A percentile compares a stretch with the other conserved stretches of the same genome.
Evolutionary conservation across 2,113 vertebrate species (phyloP).

Genomic region (Danio rerio): DNA sequence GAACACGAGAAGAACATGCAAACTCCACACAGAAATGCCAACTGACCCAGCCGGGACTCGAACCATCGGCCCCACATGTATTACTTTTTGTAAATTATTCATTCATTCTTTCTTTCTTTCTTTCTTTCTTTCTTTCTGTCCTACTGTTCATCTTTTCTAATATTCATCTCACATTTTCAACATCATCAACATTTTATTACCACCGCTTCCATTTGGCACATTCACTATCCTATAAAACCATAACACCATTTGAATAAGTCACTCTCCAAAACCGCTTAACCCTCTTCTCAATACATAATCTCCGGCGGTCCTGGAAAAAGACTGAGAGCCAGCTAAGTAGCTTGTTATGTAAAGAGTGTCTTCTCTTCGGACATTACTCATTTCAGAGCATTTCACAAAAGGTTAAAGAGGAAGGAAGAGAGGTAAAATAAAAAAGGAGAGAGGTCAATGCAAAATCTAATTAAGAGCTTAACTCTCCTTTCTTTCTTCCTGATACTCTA

Average conservation of each 20-base stretch:
- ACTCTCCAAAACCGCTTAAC: background rate
- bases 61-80: no score
- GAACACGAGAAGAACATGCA: no score
- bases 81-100: no score
- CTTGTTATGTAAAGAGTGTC: conserved; percentile 50
- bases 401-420: background rate
- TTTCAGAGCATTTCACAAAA: conserved; percentile 26
- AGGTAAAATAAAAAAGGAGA: background rate
- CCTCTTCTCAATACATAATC: background rate
- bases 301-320: background rate
- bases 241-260: background rate
- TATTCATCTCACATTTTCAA: no score
- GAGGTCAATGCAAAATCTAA: conserved; percentile 66
- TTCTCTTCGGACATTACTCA: conserved; percentile 42
- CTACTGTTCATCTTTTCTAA: no score
- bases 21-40: no score
- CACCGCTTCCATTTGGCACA: no score
- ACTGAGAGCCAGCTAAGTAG: conserved; percentile 13
- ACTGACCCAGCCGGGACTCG: no score
- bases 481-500: conserved; percentile 59
- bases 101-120: no score
- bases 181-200: no score
- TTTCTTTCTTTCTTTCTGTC: no score
- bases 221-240: background rate
- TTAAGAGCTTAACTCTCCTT: conserved; percentile 65